Percentiles rank a stretch among this genome's conserved stretches.
phyloP scores from a whole-genome alignment of 2,113 vertebrate species.

The Thinocorus orbignyianus region DNA sequence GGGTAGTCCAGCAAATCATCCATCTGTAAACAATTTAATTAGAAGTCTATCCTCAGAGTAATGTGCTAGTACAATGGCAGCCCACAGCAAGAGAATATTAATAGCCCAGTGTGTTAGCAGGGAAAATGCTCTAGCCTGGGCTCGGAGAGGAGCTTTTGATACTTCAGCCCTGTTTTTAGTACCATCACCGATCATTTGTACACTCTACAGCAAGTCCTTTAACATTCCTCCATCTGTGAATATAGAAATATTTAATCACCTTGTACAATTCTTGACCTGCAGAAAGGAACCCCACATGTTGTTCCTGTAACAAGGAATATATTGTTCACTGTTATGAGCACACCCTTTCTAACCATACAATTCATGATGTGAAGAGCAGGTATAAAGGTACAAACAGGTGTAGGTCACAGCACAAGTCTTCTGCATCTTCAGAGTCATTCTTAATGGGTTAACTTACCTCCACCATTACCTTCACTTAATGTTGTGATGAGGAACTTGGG shows the following conservation, averaged over 20 bases:
- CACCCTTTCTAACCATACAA: background rate
- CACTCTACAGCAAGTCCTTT: background rate
- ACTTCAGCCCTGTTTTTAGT: background rate
- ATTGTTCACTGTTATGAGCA: background rate
- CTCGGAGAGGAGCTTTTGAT: background rate
- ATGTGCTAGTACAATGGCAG: background rate
- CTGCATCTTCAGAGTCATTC: background rate
- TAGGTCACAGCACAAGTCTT: background rate
- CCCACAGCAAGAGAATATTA: background rate
- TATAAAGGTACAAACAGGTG: background rate
- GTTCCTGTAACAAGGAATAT: background rate
- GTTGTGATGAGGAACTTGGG: background rate
- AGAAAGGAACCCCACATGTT: background rate
- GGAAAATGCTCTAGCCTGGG: background rate
- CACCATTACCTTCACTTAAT: background rate
- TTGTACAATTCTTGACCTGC: background rate
- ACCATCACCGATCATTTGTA: background rate
- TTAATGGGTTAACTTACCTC: background rate
- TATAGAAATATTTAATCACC: background rate
- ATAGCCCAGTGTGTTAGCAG: background rate
- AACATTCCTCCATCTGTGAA: background rate
- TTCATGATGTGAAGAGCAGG: background rate
- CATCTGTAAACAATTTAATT: constrained; percentile 24
- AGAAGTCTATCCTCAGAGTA: background rate
- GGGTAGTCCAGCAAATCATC: background rate